These are phyloP conservation scores for Avahi laniger DNA, from an alignment of 2,797 vertebrate genomes.

Conservation along the genomic window DNA sequence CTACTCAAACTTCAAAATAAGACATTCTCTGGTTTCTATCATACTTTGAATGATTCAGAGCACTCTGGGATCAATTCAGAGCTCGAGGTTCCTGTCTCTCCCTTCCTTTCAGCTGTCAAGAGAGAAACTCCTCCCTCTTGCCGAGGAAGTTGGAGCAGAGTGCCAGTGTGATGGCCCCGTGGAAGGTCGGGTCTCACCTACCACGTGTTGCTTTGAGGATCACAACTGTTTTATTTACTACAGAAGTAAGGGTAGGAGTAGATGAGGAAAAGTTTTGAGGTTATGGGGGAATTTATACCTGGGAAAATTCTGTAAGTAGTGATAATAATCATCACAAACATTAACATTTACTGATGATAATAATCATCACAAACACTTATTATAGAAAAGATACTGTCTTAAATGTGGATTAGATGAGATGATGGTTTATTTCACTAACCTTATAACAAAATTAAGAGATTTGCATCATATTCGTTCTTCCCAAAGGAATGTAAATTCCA, in stretches of 20 bases:
- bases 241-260: neutral
- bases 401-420: neutral
- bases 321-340: neutral
- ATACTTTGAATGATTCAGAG: neutral
- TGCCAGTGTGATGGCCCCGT: no score
- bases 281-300: neutral
- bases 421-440: neutral
- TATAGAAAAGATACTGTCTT: neutral
- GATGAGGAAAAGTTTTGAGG: neutral
- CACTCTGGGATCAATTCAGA: neutral
- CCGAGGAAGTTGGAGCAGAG: neutral
- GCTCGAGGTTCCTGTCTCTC: neutral
- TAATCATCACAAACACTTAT: neutral
- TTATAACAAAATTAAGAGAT: neutral
- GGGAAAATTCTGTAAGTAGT: neutral
- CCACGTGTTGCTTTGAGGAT: neutral
- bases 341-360: neutral
- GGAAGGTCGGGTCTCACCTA: neutral
- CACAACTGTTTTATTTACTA: neutral
- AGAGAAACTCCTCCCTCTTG: neutral
- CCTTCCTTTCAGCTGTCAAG: neutral
- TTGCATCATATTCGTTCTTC: neutral
- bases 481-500: neutral
- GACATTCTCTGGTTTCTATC: neutral
- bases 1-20: neutral